Percentiles rank a stretch among this genome's conserved stretches.
Evolutionary conservation across 2,888 invertebrate species (phyloP).

Genomic region (Drosophila algonquin): DNA sequence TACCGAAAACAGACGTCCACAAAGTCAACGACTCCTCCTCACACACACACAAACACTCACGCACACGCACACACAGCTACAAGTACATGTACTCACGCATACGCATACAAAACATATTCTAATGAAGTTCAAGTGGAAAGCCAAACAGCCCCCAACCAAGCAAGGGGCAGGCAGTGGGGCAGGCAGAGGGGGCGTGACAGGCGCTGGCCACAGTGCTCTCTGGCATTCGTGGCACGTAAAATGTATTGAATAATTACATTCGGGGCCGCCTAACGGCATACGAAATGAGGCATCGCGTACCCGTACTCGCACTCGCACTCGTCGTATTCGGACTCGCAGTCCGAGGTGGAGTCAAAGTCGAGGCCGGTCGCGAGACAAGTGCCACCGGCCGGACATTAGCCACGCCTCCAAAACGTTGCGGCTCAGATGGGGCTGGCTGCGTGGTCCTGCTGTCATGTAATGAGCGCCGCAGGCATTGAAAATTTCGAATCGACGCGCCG

Average conservation of each 20-base stretch:
- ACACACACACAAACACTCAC: constrained; percentile 21
- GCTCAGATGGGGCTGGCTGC: too few species aligned
- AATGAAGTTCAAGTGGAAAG: constrained; percentile 66
- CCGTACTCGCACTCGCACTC: too few species aligned
- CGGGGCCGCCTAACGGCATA: constrained; percentile 70
- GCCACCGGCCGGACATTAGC: constrained; percentile 48
- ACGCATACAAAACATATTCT: constrained; percentile 56
- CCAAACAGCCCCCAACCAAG: constrained; percentile 2
- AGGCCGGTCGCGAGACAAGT: constrained; percentile 42
- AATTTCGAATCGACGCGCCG: constrained; percentile 41
- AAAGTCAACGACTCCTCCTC: constrained; percentile 51
- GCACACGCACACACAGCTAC: constrained; percentile 10
- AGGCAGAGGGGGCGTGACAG: constrained; percentile 52
- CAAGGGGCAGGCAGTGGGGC: constrained; percentile 8
- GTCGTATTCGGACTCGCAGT: not conserved
- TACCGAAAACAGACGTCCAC: not conserved
- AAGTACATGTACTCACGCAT: not conserved
- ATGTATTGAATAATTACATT: constrained; percentile 79
- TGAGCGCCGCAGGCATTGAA: constrained; percentile 69
- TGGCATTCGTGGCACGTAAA: constrained; percentile 73
- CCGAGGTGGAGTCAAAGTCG: constrained; percentile 13
- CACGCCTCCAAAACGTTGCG: constrained; percentile 2
- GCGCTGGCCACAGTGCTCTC: constrained; percentile 21
- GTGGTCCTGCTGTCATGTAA: constrained; percentile 53
- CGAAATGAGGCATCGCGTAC: constrained; percentile 47